A percentile compares a stretch with the other conserved stretches of the same genome.
phyloP scores from a whole-genome alignment of 2,888 invertebrate genomes.

The Monoplex corrugatus region DNA sequence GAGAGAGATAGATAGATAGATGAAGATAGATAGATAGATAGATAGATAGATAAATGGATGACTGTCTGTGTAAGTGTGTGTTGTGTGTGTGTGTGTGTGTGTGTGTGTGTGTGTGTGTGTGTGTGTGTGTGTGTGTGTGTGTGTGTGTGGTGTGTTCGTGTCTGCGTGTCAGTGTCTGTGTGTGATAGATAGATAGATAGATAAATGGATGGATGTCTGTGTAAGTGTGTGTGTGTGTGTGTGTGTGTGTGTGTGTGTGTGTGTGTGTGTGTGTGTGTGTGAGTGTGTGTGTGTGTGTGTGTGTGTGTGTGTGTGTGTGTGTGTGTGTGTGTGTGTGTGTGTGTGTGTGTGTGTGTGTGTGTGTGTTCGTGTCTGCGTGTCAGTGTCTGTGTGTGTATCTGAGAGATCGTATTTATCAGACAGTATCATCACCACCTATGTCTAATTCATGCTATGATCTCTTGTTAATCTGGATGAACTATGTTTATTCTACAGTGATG shows the following conservation, averaged over 20 bases:
- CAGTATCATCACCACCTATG: too few relatives aligned
- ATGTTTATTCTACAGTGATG: too few relatives aligned
- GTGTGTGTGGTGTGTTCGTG: background rate
- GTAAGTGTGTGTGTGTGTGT: background rate
- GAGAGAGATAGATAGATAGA: too few relatives aligned
- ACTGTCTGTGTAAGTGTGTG: too few relatives aligned
- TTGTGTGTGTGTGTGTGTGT: background rate
- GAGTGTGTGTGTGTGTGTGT: too few relatives aligned
- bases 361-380: background rate
- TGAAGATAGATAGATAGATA: too few relatives aligned
- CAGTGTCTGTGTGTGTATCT: background rate
- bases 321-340: background rate
- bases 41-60: too few relatives aligned
- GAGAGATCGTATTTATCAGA: too few relatives aligned
- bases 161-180: background rate
- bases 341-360: background rate
- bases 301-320: background rate
- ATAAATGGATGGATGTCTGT: background rate
- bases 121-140: background rate
- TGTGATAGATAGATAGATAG: too few relatives aligned
- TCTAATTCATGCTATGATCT: too few relatives aligned
- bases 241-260: background rate
- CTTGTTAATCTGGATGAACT: too few relatives aligned
- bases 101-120: background rate
- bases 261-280: too few relatives aligned